phyloP scores from a whole-genome alignment of 2,888 invertebrate species.

The Dromius quadrimaculatus region DNA sequence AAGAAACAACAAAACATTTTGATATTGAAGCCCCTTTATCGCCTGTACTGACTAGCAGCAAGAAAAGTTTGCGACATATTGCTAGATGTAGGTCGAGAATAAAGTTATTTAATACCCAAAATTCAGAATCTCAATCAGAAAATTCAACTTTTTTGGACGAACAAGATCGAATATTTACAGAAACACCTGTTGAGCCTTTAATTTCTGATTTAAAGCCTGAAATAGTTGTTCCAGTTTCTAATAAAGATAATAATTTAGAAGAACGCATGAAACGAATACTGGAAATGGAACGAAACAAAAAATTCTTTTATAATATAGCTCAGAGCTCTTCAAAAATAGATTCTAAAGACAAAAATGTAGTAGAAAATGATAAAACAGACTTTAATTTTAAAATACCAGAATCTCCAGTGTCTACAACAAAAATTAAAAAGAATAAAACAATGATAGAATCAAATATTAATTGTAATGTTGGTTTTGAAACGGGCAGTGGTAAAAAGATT shows the following conservation, averaged over 20 bases:
- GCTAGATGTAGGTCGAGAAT: conserved; percentile 51
- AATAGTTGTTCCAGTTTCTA: too few relatives aligned
- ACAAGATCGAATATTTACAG: too few relatives aligned
- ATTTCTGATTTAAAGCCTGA: too few relatives aligned
- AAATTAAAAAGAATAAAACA: conserved; percentile 38
- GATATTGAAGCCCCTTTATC: conserved; percentile 56
- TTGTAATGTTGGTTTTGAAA: conserved; percentile 61
- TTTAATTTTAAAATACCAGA: conserved; percentile 57
- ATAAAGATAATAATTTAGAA: conserved; percentile 49
- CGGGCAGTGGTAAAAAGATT: conserved; percentile 64
- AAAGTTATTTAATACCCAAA: conserved; percentile 38
- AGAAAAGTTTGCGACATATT: conserved; percentile 51
- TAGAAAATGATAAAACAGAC: conserved; percentile 41
- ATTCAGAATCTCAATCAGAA: too few relatives aligned
- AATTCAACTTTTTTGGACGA: too few relatives aligned
- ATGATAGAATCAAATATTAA: background rate
- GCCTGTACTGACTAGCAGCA: conserved; percentile 58
- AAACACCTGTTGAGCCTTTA: too few relatives aligned
- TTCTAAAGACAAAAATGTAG: background rate
- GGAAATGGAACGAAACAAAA: conserved; percentile 53
- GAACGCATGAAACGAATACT: conserved; percentile 56
- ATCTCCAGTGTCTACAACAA: conserved; percentile 45
- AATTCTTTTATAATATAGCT: conserved; percentile 40
- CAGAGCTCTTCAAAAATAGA: conserved; percentile 45
- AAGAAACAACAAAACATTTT: background rate